phyloP scores from a whole-genome alignment of 2,113 vertebrate genomes.

The Marmota monax region DNA sequence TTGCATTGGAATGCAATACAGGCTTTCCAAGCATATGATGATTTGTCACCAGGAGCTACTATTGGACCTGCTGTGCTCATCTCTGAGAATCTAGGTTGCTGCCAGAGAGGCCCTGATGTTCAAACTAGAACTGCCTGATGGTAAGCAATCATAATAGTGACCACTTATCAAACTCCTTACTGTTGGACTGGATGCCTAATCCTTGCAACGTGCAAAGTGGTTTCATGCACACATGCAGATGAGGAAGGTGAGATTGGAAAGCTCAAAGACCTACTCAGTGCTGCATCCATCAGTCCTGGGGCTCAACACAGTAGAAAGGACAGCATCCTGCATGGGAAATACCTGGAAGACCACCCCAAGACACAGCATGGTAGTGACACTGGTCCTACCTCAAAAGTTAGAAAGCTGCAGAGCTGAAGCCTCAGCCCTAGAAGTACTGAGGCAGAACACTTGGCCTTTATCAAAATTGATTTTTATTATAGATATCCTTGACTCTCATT shows the following conservation, averaged over 20 bases:
- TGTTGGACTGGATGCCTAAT: neutral
- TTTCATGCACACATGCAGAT: neutral
- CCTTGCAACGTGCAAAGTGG: neutral
- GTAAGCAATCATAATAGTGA: neutral
- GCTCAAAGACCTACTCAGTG: neutral
- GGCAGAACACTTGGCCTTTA: neutral
- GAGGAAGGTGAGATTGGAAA: neutral
- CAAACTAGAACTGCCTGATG: neutral
- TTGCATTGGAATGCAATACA: neutral
- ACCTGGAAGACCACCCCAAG: neutral
- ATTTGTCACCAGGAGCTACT: neutral
- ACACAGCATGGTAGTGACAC: neutral
- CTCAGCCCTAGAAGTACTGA: neutral
- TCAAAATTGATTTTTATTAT: slow-evolving; percentile 17
- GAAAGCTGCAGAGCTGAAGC: neutral
- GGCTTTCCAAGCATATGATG: neutral
- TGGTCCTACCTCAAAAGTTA: neutral
- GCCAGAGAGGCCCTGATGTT: neutral
- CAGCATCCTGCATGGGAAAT: neutral
- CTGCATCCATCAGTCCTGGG: neutral
- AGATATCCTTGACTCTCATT: neutral
- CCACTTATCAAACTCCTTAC: neutral
- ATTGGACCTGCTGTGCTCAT: neutral
- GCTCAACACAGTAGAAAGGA: neutral
- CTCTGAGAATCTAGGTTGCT: neutral